These are phyloP conservation scores for Lophius americanus DNA, from an alignment of 2,797 vertebrate species.

Conservation along the genomic window DNA sequence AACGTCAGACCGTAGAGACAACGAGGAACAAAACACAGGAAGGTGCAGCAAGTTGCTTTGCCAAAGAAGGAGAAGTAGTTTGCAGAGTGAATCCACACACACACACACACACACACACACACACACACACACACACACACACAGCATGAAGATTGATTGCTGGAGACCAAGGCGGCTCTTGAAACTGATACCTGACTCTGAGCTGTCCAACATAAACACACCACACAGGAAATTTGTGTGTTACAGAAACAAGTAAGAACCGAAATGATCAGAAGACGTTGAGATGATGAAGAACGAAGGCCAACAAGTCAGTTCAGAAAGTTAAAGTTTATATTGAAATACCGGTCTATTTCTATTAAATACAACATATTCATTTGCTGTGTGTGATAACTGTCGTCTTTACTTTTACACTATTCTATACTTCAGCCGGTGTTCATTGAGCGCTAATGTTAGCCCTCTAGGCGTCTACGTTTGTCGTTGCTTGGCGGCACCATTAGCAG, in stretches of 20 bases:
- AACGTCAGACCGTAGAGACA: conserved; percentile 33
- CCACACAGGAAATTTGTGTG: neutral
- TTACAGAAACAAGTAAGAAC: neutral
- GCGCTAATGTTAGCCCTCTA: too few species aligned
- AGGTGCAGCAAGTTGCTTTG: conserved; percentile 34
- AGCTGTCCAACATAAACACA: conserved; percentile 42
- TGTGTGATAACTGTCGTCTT: too few species aligned
- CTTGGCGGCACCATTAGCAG: too few species aligned
- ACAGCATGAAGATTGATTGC: conserved; percentile 32
- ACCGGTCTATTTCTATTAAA: too few species aligned
- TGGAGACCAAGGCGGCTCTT: conserved; percentile 29
- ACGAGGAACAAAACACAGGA: conserved; percentile 8
- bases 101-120: conserved; percentile 8
- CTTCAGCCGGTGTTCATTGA: too few species aligned
- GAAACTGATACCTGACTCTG: conserved; percentile 3
- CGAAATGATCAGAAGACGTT: too few species aligned
- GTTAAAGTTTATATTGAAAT: too few species aligned
- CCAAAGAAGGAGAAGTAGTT: conserved; percentile 77
- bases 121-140: neutral
- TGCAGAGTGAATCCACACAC: conserved; percentile 10
- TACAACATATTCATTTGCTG: too few species aligned
- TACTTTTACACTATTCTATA: too few species aligned
- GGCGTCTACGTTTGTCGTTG: too few species aligned
- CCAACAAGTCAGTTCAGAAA: too few species aligned
- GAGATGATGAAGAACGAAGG: too few species aligned